Evolutionary conservation across 2,797 vertebrate genomes (phyloP).

Genomic region (Takifugu ocellatus): DNA sequence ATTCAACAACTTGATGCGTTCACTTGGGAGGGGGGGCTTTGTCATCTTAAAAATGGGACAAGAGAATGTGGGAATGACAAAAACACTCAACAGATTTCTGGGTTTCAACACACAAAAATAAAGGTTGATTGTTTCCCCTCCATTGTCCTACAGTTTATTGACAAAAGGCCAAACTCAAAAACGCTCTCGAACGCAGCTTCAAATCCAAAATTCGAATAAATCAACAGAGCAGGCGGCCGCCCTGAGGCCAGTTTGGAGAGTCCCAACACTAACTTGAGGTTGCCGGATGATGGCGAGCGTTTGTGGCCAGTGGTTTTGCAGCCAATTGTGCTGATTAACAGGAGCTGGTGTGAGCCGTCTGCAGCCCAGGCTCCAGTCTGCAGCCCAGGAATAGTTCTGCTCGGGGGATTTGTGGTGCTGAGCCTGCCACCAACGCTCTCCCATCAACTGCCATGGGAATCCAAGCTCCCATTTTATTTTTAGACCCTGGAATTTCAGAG

Average conservation of each 20-base stretch:
- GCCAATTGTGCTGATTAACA: not conserved
- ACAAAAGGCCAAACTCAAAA: too few relatives aligned
- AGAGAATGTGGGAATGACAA: too few relatives aligned
- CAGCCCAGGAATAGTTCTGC: constrained; percentile 55
- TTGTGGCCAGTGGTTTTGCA: not conserved
- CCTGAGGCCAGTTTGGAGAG: not conserved
- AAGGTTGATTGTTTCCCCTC: too few relatives aligned
- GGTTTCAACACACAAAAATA: too few relatives aligned
- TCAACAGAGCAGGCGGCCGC: not conserved
- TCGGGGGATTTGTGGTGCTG: constrained; percentile 48
- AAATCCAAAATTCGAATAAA: not conserved
- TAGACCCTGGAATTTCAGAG: constrained; percentile 54
- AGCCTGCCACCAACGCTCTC: constrained; percentile 15
- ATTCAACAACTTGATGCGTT: too few relatives aligned
- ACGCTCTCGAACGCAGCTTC: constrained; percentile 11
- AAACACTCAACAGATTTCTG: too few relatives aligned
- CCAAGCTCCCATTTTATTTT: constrained; percentile 51
- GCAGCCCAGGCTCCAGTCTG: constrained; percentile 14
- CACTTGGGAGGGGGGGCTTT: too few relatives aligned
- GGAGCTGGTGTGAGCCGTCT: constrained; percentile 8
- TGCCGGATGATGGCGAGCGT: too few relatives aligned
- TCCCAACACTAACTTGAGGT: not conserved
- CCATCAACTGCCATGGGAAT: constrained; percentile 53
- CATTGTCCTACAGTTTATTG: too few relatives aligned
- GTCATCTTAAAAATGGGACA: too few relatives aligned